phyloP scores from a whole-genome alignment of 2,113 vertebrate species.

The Zootoca vivipara region DNA sequence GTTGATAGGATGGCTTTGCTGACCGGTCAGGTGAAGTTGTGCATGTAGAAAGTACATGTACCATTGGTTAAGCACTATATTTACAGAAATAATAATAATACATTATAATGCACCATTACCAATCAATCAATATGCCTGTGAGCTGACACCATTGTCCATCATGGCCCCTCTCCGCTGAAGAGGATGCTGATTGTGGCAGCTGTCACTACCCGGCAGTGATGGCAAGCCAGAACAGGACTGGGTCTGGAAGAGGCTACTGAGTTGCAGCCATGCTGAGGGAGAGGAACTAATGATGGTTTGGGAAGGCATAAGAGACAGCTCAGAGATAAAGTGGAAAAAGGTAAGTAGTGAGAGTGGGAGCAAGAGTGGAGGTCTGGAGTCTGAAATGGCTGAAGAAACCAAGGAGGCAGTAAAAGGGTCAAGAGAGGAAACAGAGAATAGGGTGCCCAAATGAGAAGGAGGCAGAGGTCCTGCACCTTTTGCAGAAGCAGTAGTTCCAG shows the following conservation, averaged over 20 bases:
- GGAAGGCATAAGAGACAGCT: background rate
- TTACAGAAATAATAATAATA: background rate
- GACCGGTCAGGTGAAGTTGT: slow-evolving; percentile 18
- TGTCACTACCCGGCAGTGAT: background rate
- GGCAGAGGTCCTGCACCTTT: too few species aligned
- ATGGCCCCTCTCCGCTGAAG: background rate
- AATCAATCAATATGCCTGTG: background rate
- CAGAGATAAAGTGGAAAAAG: background rate
- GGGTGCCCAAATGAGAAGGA: too few species aligned
- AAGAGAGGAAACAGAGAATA: background rate
- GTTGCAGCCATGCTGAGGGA: background rate
- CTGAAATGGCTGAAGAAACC: background rate
- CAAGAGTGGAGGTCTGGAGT: background rate
- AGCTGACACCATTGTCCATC: background rate
- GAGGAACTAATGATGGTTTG: background rate
- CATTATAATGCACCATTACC: background rate
- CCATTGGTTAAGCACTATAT: slow-evolving; percentile 3
- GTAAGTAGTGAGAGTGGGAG: background rate
- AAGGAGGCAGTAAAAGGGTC: background rate
- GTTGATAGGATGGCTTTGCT: background rate
- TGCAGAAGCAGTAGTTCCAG: too few species aligned
- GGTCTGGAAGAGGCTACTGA: background rate
- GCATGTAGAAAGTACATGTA: slow-evolving; percentile 25
- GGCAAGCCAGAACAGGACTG: background rate
- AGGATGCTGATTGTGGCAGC: background rate